Percentiles rank a stretch among this genome's conserved stretches.
Conservation (phyloP, 1,140 invertebrate species). For the Drosophila parabipectinata region DNA sequence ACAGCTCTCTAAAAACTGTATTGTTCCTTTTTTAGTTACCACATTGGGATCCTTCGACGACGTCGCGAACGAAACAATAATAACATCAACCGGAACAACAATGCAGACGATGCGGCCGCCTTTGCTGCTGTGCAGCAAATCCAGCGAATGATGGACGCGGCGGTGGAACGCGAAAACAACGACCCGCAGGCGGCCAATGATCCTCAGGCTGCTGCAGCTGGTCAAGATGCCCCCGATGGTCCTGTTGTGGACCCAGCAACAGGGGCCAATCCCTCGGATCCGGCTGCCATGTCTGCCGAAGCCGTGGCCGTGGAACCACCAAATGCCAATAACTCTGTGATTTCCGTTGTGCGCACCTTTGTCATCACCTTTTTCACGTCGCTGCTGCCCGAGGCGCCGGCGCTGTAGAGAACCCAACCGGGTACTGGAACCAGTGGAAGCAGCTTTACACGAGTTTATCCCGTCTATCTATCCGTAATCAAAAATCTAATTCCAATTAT, state of each 20-base stretch:
- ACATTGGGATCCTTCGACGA: slow-evolving; percentile 87
- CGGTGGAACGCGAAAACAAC: slow-evolving; percentile 64
- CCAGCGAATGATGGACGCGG: slow-evolving; percentile 72
- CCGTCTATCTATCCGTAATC: slow-evolving; percentile 30
- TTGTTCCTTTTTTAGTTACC: slow-evolving; percentile 84
- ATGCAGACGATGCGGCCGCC: slow-evolving; percentile 66
- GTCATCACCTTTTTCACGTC: slow-evolving; percentile 90
- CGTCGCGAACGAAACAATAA: slow-evolving; percentile 85
- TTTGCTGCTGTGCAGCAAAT: slow-evolving; percentile 73
- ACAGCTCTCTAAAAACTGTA: background rate
- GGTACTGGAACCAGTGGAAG: slow-evolving; percentile 17
- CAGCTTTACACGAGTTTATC: slow-evolving; percentile 25
- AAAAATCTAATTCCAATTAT: slow-evolving; percentile 43
- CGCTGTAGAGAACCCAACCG: slow-evolving; percentile 57
- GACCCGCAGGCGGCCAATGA: slow-evolving; percentile 62
- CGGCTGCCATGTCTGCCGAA: slow-evolving; percentile 46
- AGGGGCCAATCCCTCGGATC: slow-evolving; percentile 35
- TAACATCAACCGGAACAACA: slow-evolving; percentile 84
- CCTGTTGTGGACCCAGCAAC: slow-evolving; percentile 17
- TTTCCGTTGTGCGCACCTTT: slow-evolving; percentile 89
- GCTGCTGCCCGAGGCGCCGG: slow-evolving; percentile 89
- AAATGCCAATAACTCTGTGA: slow-evolving; percentile 85
- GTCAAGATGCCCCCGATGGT: slow-evolving; percentile 52
- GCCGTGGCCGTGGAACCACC: slow-evolving; percentile 84
- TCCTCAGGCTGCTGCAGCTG: slow-evolving; percentile 27